Base-by-base conservation (phyloP, 2,888 invertebrate genomes). In the Aplocera efformata region DNA sequence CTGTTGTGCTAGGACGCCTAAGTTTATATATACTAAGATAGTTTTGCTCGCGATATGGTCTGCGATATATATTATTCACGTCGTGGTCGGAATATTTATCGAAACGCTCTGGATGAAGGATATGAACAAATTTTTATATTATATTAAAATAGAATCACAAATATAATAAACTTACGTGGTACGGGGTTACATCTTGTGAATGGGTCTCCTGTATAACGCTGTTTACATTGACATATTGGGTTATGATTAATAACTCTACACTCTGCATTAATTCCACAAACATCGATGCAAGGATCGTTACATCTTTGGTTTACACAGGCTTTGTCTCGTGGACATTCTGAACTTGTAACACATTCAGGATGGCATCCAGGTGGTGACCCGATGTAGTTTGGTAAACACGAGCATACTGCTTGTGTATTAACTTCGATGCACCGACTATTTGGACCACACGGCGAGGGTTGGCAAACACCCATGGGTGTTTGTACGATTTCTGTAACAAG, bases 291-390 rank as follows among this genome's bases (percentile, higher is more conserved):
- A 24, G 96, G 96, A 72, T 95, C 90, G 31, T 85, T 78, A 68
- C 96, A 96, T 79, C 94, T 94, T 53, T 93, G 92, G 61, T 92
- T 91, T 6, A 94, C 79, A 63, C 96, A 96, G 3, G 95, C 93
- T 65, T 91, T 91, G 54, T 93, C 91, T 36, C 89, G 86, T 1
- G 92, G 72, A 72, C 96, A 96, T 72, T 95, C 95, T 0, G 93
- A 90, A 60, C 93, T 95, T 26, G 92, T 88, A 6, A 92, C 90
- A 69, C 95, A 96, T 75, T 95, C 94, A 7, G 94, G 94, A 32
- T 92, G 90, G 67, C 94, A 95, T 17, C 92, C 92, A 43, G 93
- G 93, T 24, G 95, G 94, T 56, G 89, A 89, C 21, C 95, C 95
- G 11, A 91, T 85, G 60, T 92, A 94, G 46, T 90, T 90, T 3